These are phyloP conservation scores for Otus scops DNA, from an alignment of 2,797 vertebrate species.

Conservation along the genomic window DNA sequence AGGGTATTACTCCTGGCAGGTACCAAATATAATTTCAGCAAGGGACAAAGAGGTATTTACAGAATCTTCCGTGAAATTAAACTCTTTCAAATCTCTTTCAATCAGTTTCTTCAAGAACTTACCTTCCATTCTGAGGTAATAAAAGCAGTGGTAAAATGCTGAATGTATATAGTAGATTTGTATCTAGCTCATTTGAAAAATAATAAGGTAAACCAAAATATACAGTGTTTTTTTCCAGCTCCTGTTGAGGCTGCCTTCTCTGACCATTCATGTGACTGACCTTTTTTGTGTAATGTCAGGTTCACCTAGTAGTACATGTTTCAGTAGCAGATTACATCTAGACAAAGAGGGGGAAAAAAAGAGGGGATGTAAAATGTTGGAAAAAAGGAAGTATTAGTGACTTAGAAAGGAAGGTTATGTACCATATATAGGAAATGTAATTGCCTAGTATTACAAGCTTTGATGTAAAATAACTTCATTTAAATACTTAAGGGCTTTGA, in stretches of 20 bases:
- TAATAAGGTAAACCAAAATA: not conserved
- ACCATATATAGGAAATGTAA: slow-evolving; percentile 1
- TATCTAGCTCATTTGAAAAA: not conserved
- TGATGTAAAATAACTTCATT: slow-evolving; percentile 62
- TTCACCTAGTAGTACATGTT: not conserved
- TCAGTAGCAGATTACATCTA: not conserved
- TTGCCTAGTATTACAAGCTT: slow-evolving; percentile 36
- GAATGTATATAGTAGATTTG: not conserved
- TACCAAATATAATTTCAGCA: slow-evolving; percentile 41
- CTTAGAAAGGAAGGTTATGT: not conserved
- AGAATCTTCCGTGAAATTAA: slow-evolving; percentile 26
- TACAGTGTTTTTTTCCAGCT: not conserved
- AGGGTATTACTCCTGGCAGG: slow-evolving; percentile 19
- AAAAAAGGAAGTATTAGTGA: not conserved
- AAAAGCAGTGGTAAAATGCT: not conserved
- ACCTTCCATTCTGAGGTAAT: not conserved
- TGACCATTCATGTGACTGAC: not conserved
- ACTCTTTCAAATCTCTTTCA: not conserved
- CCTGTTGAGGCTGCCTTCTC: not conserved
- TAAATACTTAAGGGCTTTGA: slow-evolving; percentile 47
- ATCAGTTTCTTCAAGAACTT: not conserved
- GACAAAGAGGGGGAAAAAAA: not conserved
- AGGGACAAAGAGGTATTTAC: slow-evolving; percentile 20
- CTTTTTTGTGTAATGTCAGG: not conserved
- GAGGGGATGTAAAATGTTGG: not conserved